These are phyloP conservation scores for Aphis craccivora DNA, from an alignment of 1,140 invertebrate genomes.

Conservation along the genomic window DNA sequence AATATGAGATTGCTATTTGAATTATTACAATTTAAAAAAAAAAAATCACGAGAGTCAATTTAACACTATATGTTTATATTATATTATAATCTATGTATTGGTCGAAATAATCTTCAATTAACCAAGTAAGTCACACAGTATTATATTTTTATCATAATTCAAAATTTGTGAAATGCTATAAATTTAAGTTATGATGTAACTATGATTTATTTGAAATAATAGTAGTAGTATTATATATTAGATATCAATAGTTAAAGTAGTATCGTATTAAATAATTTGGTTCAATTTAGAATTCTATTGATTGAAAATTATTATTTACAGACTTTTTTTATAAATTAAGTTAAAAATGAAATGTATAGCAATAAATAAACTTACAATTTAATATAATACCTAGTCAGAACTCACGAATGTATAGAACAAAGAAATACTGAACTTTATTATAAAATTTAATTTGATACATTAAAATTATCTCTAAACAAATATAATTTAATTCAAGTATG, in stretches of 20 bases:
- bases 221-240: not conserved
- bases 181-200: not conserved
- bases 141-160: not conserved
- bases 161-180: not conserved
- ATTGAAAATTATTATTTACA: not conserved
- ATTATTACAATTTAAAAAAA: not conserved
- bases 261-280: not conserved
- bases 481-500: too few species aligned
- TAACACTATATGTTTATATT: not conserved
- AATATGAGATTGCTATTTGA: not conserved
- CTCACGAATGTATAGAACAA: too few species aligned
- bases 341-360: not conserved
- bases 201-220: not conserved
- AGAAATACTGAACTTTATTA: too few species aligned
- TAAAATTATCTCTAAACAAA: not conserved
- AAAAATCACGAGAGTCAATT: not conserved
- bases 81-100: not conserved
- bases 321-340: not conserved
- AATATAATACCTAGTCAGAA: too few species aligned
- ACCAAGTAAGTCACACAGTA: not conserved
- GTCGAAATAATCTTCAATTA: not conserved
- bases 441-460: too few species aligned
- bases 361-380: not conserved
- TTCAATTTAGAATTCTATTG: not conserved
- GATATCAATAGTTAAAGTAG: not conserved